Evolutionary conservation across 2,797 vertebrate genomes (phyloP), one percentile per base, ranked within the genome.

Genomic region (Rhinatrema bivittatum): DNA sequence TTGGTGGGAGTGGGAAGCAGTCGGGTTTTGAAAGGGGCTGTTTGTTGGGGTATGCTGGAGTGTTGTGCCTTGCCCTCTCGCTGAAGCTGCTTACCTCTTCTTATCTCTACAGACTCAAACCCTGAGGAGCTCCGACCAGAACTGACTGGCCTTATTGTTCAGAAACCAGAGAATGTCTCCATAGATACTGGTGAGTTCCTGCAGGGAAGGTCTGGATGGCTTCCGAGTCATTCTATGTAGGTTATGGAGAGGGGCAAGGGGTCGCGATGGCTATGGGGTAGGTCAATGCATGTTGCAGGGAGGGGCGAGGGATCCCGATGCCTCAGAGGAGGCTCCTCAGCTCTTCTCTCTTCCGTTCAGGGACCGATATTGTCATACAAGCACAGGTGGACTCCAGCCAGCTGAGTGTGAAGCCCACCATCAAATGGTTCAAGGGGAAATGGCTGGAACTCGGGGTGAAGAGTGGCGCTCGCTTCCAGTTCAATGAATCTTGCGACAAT

Each of bases 341-440:
- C 21, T 5, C 4, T 13, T 8, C 7, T 7, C n/a, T n/a, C 13
- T 5, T 9, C 7, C 3, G 7, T 4, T 22, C 38, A 81, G 78
- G 75, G 4, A 58, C 60, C 15, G 61, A 74, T 2, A 6, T 41
- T 1, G 1, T 26, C 7, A 8, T 79, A 3, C 1, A 2, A 10
- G 51, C 65, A 16, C 60, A 52, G 16, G 31, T 79, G 43, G 87
- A 91, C 16, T 84, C 87, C 7, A 24, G 67, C 72, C 8, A 79
- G 16, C 36, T 74, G 69, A 49, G 24, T 1, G 35, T 62, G 13
- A 91, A 89, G 50, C 91, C 92, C 0, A 3, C 4, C 11, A 44
- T 91, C 62, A 94, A 90, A 21, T 96, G 92, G 92, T 72, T 96
- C 66, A 96, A 96, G 64, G 93, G 93, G n/a, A 96, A 96, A 45